Evolutionary conservation across 2,888 invertebrate species (phyloP).

Genomic region (Bruchidius siliquastri): DNA sequence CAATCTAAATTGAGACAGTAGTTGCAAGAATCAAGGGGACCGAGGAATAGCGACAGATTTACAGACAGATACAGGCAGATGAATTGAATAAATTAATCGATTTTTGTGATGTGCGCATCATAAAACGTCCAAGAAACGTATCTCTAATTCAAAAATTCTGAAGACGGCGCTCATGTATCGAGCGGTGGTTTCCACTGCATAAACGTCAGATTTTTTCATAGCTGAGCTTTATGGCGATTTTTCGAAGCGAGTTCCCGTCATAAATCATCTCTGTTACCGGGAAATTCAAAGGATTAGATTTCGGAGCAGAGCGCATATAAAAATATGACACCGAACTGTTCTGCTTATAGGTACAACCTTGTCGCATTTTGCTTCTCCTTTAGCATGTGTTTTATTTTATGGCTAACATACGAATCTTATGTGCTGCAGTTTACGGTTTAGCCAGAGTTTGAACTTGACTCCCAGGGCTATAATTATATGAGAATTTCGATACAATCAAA

Average conservation of each 20-base stretch:
- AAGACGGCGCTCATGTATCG: not conserved
- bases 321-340: not conserved
- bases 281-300: not conserved
- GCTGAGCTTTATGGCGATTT: constrained; percentile 16
- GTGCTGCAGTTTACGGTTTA: not conserved
- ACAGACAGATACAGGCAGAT: no score
- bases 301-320: not conserved
- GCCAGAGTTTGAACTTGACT: not conserved
- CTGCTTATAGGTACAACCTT: not conserved
- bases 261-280: not conserved
- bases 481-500: no score
- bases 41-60: no score
- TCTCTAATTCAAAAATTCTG: no score
- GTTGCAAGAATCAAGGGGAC: no score
- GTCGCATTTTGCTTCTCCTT: not conserved
- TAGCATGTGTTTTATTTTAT: not conserved
- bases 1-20: no score
- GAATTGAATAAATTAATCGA: no score
- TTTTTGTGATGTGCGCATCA: no score
- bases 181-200: not conserved
- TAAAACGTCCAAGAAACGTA: no score
- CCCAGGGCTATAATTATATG: no score
- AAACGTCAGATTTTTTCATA: not conserved
- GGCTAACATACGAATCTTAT: not conserved
- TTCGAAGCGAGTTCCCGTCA: constrained; percentile 1